Conservation (phyloP, 2,888 invertebrate species). For the Sesamia inferens region DNA sequence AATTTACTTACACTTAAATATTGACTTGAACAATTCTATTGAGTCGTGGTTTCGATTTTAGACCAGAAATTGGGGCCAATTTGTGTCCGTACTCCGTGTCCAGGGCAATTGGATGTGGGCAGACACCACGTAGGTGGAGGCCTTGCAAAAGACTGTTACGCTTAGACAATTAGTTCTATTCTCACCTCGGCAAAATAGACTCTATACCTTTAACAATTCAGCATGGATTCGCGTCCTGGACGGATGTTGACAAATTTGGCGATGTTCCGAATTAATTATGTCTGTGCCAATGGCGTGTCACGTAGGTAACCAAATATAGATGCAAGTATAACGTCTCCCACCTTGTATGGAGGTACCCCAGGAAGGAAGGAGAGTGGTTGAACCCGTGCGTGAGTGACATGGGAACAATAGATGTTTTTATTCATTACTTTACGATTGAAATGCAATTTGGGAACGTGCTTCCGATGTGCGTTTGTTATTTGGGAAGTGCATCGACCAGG, state of each 20-base stretch:
- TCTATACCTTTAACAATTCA: constrained; percentile 76
- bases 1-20: constrained; percentile 57
- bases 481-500: constrained; percentile 78
- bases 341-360: constrained; percentile 81
- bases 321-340: constrained; percentile 75
- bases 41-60: constrained; percentile 57
- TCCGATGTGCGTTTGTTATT: constrained; percentile 77
- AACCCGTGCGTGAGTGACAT: constrained; percentile 73
- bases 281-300: constrained; percentile 80
- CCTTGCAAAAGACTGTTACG: constrained; percentile 84
- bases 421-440: constrained; percentile 74
- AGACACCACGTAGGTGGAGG: constrained; percentile 86
- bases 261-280: constrained; percentile 85
- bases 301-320: constrained; percentile 87
- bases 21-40: constrained; percentile 63
- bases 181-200: constrained; percentile 72
- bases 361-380: constrained; percentile 87
- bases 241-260: constrained; percentile 82
- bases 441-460: constrained; percentile 83
- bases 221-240: constrained; percentile 73
- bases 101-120: constrained; percentile 87
- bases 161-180: constrained; percentile 75
- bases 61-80: constrained; percentile 80
- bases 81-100: constrained; percentile 73
- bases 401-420: constrained; percentile 73